phyloP scores from a whole-genome alignment of 1,140 invertebrate species.

The Diuraphis noxia region DNA sequence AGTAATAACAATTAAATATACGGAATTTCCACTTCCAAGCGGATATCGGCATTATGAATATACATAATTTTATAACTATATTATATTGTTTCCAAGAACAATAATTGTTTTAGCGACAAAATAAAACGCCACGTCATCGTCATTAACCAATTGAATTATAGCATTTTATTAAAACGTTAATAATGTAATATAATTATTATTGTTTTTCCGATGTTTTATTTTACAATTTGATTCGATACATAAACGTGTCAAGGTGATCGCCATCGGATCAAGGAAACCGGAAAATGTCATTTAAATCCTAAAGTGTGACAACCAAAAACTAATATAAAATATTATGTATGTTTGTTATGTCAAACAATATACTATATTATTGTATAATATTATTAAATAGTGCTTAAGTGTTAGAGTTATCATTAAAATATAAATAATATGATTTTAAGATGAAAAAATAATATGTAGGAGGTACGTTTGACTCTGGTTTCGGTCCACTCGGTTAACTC shows the following conservation, averaged over 20 bases:
- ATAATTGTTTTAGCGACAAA: slow-evolving; percentile 3
- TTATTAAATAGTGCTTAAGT: too few relatives aligned
- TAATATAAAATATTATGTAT: not conserved
- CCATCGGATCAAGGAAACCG: not conserved
- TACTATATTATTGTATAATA: not conserved
- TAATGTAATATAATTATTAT: not conserved
- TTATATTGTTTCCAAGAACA: slow-evolving; percentile 13
- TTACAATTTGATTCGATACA: not conserved
- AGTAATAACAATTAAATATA: slow-evolving; percentile 26
- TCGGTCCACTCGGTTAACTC: not conserved
- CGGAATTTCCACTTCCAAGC: not conserved
- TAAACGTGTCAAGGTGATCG: slow-evolving; percentile 22
- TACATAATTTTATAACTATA: not conserved
- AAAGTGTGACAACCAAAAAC: slow-evolving; percentile 26
- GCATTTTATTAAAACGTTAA: not conserved
- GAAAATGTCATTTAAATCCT: slow-evolving; percentile 18
- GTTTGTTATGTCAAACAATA: not conserved
- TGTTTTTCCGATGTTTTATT: not conserved
- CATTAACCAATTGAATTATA: not conserved
- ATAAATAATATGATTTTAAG: not conserved
- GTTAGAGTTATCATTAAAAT: not conserved
- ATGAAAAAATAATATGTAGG: not conserved
- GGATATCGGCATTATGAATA: not conserved
- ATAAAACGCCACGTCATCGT: not conserved
- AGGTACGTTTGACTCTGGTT: not conserved